phyloP scores from a whole-genome alignment of 2,888 invertebrate species.

The Monopis laevigella region DNA sequence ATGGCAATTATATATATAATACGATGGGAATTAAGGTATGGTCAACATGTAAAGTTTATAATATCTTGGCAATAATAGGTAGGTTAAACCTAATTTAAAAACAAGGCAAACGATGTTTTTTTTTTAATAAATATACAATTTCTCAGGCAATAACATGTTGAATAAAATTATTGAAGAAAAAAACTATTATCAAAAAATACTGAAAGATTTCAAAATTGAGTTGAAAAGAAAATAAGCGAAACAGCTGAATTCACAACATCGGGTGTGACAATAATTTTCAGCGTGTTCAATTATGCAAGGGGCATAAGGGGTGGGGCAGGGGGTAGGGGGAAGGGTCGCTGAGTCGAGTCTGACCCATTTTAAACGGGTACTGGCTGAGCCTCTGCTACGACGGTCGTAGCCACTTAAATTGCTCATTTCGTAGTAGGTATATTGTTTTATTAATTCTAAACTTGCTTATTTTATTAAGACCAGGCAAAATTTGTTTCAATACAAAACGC shows the following conservation, averaged over 20 bases:
- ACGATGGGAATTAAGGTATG: no score
- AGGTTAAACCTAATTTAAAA: no score
- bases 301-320: conserved; percentile 34
- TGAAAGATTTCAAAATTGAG: neutral
- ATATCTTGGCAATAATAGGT: no score
- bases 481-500: no score
- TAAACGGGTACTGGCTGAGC: conserved; percentile 43
- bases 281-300: conserved; percentile 61
- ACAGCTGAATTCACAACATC: conserved; percentile 30
- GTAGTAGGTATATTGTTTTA: neutral
- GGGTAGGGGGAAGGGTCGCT: conserved; percentile 24
- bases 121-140: no score
- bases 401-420: neutral
- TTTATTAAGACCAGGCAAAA: no score
- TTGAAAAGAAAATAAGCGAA: conserved; percentile 12
- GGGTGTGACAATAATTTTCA: conserved; percentile 57
- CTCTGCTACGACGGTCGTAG: conserved; percentile 4
- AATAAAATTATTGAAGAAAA: no score
- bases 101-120: no score
- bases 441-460: no score
- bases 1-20: no score
- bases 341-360: conserved; percentile 45
- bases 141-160: no score
- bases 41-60: no score
- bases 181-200: neutral